phyloP scores from a whole-genome alignment of 2,888 invertebrate genomes.

The Eilema griseolum region DNA sequence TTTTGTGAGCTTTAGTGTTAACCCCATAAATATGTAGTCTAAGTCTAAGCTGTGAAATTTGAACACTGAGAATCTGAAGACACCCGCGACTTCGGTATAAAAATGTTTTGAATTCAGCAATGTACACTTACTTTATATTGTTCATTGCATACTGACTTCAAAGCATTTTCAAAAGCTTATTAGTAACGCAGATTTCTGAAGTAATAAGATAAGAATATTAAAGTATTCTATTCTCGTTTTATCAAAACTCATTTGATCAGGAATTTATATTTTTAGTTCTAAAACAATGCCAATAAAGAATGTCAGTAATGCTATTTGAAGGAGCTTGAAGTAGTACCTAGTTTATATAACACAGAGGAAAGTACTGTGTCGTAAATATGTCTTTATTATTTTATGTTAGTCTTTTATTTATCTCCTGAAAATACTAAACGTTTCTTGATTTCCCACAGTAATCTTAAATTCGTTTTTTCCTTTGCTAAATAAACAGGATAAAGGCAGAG shows the following conservation, averaged over 20 bases:
- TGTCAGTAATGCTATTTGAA: background rate
- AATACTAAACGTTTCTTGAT: slow-evolving; percentile 53
- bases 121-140: too few species aligned
- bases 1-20: too few species aligned
- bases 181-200: background rate
- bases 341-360: background rate
- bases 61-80: too few species aligned
- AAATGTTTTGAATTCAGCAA: too few species aligned
- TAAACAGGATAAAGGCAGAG: slow-evolving; percentile 33
- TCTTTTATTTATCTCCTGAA: slow-evolving; percentile 47
- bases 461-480: slow-evolving; percentile 37
- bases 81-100: too few species aligned
- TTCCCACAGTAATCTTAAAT: slow-evolving; percentile 53
- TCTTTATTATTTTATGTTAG: slow-evolving; percentile 46
- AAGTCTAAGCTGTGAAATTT: too few species aligned
- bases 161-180: background rate
- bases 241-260: background rate
- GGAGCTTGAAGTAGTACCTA: background rate
- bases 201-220: background rate
- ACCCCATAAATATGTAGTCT: too few species aligned
- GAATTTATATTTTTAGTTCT: background rate
- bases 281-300: background rate
- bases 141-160: background rate
- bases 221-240: background rate
- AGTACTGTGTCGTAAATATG: slow-evolving; percentile 46